These are phyloP conservation scores for Antheraea assamensis DNA, from an alignment of 2,888 invertebrate species.

Conservation along the genomic window DNA sequence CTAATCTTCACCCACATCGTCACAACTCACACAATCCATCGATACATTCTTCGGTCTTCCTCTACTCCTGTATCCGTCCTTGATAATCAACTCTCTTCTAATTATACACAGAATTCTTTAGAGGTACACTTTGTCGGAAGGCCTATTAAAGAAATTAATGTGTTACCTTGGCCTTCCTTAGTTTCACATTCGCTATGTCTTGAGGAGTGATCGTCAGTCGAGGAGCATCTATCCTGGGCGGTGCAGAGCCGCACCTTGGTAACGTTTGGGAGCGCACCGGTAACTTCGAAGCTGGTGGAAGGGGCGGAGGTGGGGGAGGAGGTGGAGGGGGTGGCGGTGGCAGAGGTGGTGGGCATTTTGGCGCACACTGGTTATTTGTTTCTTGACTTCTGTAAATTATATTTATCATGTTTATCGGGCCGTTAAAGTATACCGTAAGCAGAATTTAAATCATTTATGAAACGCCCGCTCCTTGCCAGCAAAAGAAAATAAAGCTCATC, in stretches of 20 bases:
- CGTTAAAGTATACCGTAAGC: too few species aligned
- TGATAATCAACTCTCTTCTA: too few species aligned
- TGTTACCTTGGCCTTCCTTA: slow-evolving; percentile 69
- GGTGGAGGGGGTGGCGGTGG: slow-evolving; percentile 64
- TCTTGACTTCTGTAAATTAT: slow-evolving; percentile 39
- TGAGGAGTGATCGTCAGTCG: slow-evolving; percentile 72
- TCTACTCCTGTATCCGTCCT: too few species aligned
- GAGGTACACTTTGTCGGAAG: too few species aligned
- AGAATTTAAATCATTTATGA: too few species aligned
- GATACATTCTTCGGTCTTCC: too few species aligned
- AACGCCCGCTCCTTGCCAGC: too few species aligned
- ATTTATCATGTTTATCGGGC: neutral
- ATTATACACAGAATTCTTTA: too few species aligned
- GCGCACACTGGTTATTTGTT: slow-evolving; percentile 27
- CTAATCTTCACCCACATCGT: too few species aligned
- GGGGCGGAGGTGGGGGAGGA: slow-evolving; percentile 54
- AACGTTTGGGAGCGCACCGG: slow-evolving; percentile 60
- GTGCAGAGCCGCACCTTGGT: slow-evolving; percentile 71
- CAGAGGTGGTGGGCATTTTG: slow-evolving; percentile 39
- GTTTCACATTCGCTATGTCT: slow-evolving; percentile 74
- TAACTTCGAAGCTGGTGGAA: slow-evolving; percentile 41
- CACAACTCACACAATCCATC: too few species aligned
- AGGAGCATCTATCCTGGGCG: slow-evolving; percentile 60
- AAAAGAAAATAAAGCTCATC: too few species aligned
- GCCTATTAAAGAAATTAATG: neutral